A percentile compares a stretch with the other conserved stretches of the same genome.
phyloP scores from a whole-genome alignment of 2,888 invertebrate genomes.

The Epinotia bilunana region DNA sequence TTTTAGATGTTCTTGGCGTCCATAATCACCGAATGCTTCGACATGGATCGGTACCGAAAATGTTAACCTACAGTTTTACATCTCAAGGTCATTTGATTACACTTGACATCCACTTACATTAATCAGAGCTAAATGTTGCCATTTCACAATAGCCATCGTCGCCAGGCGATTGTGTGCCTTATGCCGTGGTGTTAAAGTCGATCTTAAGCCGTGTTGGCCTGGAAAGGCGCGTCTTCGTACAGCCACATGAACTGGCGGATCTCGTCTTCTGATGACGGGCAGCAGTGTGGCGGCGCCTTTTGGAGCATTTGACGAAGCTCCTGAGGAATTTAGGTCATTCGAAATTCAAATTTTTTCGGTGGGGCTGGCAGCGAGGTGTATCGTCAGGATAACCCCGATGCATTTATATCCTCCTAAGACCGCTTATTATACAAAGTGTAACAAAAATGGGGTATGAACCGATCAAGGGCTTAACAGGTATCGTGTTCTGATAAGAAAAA shows the following conservation, averaged over 20 bases:
- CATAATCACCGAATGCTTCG: too few species aligned
- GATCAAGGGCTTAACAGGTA: too few species aligned
- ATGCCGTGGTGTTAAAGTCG: not conserved
- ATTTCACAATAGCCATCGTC: not conserved
- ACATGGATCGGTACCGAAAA: too few species aligned
- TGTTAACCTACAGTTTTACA: too few species aligned
- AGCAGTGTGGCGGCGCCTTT: constrained; percentile 86
- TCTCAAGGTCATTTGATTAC: not conserved
- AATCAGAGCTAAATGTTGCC: not conserved
- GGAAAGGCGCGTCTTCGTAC: constrained; percentile 62
- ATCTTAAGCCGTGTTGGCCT: constrained; percentile 41
- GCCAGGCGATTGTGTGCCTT: not conserved
- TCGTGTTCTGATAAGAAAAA: too few species aligned
- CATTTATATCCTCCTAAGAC: too few species aligned
- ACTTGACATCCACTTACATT: not conserved
- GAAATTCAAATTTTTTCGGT: not conserved
- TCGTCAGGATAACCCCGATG: too few species aligned
- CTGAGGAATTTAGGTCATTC: constrained; percentile 52
- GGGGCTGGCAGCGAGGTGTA: too few species aligned
- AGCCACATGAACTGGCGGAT: constrained; percentile 86
- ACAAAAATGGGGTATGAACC: too few species aligned
- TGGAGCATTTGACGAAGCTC: constrained; percentile 70
- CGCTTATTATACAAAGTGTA: too few species aligned
- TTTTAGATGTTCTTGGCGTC: too few species aligned
- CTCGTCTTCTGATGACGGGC: constrained; percentile 87